Evolutionary conservation across 2,113 vertebrate species (phyloP).

Genomic region (Anas platyrhynchos): DNA sequence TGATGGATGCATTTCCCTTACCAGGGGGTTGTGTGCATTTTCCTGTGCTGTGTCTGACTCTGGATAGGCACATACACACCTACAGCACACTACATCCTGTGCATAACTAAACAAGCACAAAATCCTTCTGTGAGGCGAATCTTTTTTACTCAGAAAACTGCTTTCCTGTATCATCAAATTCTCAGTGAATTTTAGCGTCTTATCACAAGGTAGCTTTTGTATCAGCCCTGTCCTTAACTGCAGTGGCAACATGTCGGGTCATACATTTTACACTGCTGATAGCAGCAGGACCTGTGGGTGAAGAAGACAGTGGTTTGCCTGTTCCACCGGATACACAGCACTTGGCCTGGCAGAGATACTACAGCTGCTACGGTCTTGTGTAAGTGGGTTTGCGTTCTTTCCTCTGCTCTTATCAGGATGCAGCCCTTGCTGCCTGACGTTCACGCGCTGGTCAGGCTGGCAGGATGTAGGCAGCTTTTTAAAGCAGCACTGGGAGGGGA

Average conservation of each 20-base stretch:
- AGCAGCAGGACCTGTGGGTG: neutral
- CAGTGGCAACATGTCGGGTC: neutral
- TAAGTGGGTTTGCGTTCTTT: neutral
- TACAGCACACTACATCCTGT: neutral
- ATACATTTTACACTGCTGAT: neutral
- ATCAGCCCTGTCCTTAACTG: neutral
- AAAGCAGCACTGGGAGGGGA: neutral
- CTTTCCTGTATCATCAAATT: neutral
- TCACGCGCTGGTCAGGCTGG: neutral
- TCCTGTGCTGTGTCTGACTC: neutral
- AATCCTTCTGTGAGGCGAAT: neutral
- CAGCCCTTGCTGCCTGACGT: neutral
- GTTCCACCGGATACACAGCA: neutral
- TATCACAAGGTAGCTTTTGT: neutral
- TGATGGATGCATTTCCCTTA: neutral
- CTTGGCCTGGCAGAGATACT: neutral
- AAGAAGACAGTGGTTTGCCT: neutral
- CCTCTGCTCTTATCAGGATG: neutral
- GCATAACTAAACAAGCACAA: neutral
- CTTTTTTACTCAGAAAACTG: rapidly evolving
- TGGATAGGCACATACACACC: neutral
- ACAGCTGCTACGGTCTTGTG: neutral
- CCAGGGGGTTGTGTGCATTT: neutral
- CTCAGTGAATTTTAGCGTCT: neutral
- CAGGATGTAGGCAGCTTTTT: neutral